A percentile compares a stretch with the other conserved stretches of the same genome.
Conservation (phyloP, 2,888 invertebrate genomes). For the Tenthredo livida region DNA sequence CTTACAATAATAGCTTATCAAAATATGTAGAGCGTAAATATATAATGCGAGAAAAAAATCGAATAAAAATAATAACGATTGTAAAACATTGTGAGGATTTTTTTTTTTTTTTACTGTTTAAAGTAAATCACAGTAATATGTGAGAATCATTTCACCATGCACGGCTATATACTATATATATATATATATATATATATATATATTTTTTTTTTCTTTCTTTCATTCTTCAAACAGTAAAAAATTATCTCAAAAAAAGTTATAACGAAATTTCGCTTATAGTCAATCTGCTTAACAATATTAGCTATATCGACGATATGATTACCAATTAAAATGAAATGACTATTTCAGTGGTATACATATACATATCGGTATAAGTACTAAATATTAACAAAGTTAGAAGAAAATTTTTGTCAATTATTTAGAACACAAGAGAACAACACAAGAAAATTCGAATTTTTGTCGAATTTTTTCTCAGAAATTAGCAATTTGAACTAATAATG, state of each 20-base stretch:
- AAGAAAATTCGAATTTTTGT: no score
- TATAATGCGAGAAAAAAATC: not conserved
- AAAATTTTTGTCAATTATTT: not conserved
- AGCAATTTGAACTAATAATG: not conserved
- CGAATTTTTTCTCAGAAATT: not conserved
- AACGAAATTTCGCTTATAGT: not conserved
- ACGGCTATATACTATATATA: not conserved
- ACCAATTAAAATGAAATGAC: slow-evolving; percentile 22
- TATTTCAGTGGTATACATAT: slow-evolving; percentile 24
- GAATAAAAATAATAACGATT: slow-evolving; percentile 36
- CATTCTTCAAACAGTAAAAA: not conserved
- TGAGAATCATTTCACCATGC: slow-evolving; percentile 6
- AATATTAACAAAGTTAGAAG: slow-evolving; percentile 12
- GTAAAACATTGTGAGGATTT: not conserved
- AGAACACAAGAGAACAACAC: not conserved
- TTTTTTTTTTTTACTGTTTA: slow-evolving; percentile 15
- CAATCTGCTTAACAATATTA: slow-evolving; percentile 35
- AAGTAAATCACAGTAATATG: slow-evolving; percentile 39
- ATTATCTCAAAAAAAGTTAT: not conserved
- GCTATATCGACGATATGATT: not conserved
- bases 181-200: no score
- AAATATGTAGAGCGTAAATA: not conserved
- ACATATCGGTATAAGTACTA: not conserved
- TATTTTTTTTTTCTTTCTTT: not conserved
- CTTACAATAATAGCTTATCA: slow-evolving; percentile 19